These are phyloP conservation scores for Leptobrachium ailaonicum DNA, from an alignment of 2,113 vertebrate species.

Conservation along the genomic window DNA sequence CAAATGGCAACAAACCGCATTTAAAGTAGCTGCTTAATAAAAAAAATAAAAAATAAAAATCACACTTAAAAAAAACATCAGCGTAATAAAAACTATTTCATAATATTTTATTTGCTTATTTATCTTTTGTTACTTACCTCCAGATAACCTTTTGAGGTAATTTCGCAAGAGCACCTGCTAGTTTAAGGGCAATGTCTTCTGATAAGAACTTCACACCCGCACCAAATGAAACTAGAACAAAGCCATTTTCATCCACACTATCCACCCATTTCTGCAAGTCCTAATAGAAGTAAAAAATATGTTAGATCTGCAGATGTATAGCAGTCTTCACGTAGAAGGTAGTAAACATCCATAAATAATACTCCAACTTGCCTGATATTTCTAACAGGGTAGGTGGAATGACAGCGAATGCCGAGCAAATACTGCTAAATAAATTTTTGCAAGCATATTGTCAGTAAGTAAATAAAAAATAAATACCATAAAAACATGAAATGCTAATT, in stretches of 20 bases:
- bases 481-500: too few species aligned
- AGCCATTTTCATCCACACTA: slow-evolving; percentile 83
- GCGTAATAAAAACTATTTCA: background rate
- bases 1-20: too few species aligned
- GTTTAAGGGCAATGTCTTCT: slow-evolving; percentile 86
- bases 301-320: too few species aligned
- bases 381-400: too few species aligned
- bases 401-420: too few species aligned
- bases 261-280: slow-evolving; percentile 88
- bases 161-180: slow-evolving; percentile 85
- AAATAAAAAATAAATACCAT: too few species aligned
- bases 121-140: slow-evolving; percentile 75
- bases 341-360: too few species aligned
- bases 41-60: background rate
- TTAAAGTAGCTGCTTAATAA: background rate
- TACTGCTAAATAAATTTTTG: too few species aligned
- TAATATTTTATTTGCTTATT: too few species aligned
- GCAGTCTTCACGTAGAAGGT: too few species aligned
- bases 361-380: too few species aligned
- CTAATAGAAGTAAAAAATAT: slow-evolving; percentile 58
- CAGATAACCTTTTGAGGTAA: slow-evolving; percentile 92
- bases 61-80: background rate
- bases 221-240: slow-evolving; percentile 94
- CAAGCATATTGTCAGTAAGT: too few species aligned
- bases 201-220: slow-evolving; percentile 96